Base-by-base conservation (phyloP, 2,797 vertebrate species). In the Microctenopoma stevenorrisi region DNA sequence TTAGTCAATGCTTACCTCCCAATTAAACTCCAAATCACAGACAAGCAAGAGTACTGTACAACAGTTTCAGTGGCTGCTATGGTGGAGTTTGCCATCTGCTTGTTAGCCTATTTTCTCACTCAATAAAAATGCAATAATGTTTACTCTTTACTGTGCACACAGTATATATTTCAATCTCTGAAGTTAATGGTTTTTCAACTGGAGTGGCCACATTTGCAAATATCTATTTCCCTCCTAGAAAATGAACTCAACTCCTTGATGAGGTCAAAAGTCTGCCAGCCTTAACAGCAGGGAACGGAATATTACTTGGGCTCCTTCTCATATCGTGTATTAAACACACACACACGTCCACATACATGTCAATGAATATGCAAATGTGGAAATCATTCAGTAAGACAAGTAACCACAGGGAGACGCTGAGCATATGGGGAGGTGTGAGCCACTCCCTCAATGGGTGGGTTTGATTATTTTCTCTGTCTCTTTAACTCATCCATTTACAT, bases 161-260 rank as follows among this genome's bases (percentile, higher is more conserved):
- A 13, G 77, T 83, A 61, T 86, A 84, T 65, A 85, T 88, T 90
- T 89, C 85, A 88, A 86, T 88, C 65, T 82, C 74, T 79, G 49
- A 37, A 89, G 85, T 84, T 86, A 89, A 91, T 90, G 79, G 58
- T 54, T 87, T 89, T 83, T 74, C 74, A 83, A 77, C 56, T 76
- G 64, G 72, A 88, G 82, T 81, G 82, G 84, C 84, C 72, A 61
- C 72, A 74, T 81, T 90, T 84, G 76, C 64, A 88, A 87, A 84
- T 74, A 90, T 86, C 86, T 85, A 83, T 89, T 87, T 85, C 82
- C 68, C 68, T 69, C 58, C 75, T 35, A 35, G 73, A 75, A 89
- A 90, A 92, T 88, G 63, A 91, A 86, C 81, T 76, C 49, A 79
- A 85, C 74, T 89, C 89, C 87, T 84, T 30, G 71, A 78, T 84